These are phyloP conservation scores for Palythoa caribaeorum DNA, from an alignment of 92 coral and sea anemone species.

Conservation along the genomic window DNA sequence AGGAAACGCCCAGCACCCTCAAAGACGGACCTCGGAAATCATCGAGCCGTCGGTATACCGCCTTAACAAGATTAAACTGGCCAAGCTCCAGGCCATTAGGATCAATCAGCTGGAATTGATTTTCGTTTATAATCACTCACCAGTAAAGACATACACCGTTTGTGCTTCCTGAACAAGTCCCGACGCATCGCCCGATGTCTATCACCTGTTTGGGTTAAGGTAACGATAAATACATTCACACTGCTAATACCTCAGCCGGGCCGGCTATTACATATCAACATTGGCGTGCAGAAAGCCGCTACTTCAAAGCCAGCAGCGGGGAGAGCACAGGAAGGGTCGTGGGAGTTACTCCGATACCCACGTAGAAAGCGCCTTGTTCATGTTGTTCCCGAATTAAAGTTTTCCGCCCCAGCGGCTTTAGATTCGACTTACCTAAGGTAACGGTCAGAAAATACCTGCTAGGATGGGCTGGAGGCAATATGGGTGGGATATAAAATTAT, in stretches of 20 bases:
- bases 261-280: background rate
- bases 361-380: no score
- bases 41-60: background rate
- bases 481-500: no score
- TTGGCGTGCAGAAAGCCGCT: no score
- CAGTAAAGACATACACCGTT: slow-evolving; percentile 69
- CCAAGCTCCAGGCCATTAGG: background rate
- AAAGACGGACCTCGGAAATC: background rate
- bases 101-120: background rate
- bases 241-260: background rate
- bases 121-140: slow-evolving; percentile 47
- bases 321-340: no score
- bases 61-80: background rate
- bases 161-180: slow-evolving; percentile 63
- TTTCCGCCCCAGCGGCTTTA: no score
- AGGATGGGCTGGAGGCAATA: no score
- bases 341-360: no score
- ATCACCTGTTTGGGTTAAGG: slow-evolving; percentile 59
- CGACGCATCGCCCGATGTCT: slow-evolving; percentile 76
- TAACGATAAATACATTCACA: background rate
- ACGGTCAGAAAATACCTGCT: no score
- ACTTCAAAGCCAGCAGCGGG: no score
- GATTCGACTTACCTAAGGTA: no score
- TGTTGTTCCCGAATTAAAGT: no score
- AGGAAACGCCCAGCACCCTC: background rate